Conservation (phyloP, 2,888 invertebrate genomes). For the Tinea trinotella region DNA sequence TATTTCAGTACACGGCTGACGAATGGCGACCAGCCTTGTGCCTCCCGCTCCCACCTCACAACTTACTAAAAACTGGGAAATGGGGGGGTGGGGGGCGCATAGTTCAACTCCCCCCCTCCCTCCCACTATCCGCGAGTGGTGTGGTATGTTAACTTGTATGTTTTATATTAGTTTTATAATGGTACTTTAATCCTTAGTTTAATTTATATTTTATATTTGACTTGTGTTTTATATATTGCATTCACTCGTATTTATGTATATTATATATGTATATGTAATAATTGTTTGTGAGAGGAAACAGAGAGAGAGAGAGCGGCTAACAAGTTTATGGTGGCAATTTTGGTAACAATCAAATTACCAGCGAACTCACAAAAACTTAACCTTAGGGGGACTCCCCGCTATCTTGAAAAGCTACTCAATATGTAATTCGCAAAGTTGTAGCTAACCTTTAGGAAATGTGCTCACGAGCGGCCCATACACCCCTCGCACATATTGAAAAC, state of each 20-base stretch:
- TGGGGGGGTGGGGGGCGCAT: constrained; percentile 17
- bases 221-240: too few relatives aligned
- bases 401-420: neutral
- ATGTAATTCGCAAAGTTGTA: constrained; percentile 4
- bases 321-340: constrained; percentile 16
- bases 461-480: neutral
- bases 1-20: constrained; percentile 62
- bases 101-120: neutral
- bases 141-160: neutral
- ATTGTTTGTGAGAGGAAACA: too few relatives aligned
- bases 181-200: too few relatives aligned
- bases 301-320: too few relatives aligned
- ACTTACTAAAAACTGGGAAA: too few relatives aligned
- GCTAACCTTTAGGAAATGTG: neutral
- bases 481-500: constrained; percentile 54
- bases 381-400: constrained; percentile 4
- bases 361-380: neutral
- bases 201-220: too few relatives aligned
- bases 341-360: constrained; percentile 9
- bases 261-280: too few relatives aligned
- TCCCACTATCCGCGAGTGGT: too few relatives aligned
- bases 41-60: constrained; percentile 25
- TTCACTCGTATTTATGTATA: too few relatives aligned
- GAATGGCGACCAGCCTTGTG: constrained; percentile 35
- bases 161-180: constrained; percentile 12